Base-by-base conservation (phyloP, 2,888 invertebrate genomes). In the Oligia fasciuncula region DNA sequence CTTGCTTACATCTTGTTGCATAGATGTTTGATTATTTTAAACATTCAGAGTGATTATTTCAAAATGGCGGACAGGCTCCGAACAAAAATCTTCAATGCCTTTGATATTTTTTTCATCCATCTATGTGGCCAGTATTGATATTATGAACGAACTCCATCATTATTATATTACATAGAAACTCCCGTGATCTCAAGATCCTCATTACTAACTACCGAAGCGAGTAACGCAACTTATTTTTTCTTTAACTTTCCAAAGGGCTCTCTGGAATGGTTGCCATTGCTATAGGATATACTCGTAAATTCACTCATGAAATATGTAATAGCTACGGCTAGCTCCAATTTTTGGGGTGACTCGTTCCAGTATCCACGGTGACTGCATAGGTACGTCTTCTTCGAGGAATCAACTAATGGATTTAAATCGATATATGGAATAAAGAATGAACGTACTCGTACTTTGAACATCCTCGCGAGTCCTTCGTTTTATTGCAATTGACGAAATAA, bases 251-350 rank as follows among this genome's bases (percentile, higher is more conserved):
- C 54, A 77, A 70, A 71, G 77, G 73, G 29, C 77, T 76, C 73
- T 76, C n/a, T 67, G 82, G 79, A 51, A 80, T 66, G 73, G 76
- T 85, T 70, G 71, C 72, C 67, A 79, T 79, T 71, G 75, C 73
- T 70, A 63, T 51, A 73, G 29, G 70, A 81, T 81, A 86, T 75
- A 29, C 29, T 29, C 29, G 29, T 29, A 89, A 83, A 84, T 87
- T 80, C 73, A 73, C 85, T 89, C 89, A 88, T 89, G 89, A 87
- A 89, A 89, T 89, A 89, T 86, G 88, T 87, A 89, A 85, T 78
- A 85, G 87, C 79, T 66, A 29, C 76, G 73, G 76, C 68, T 76
- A 81, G 75, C 77, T 79, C 65, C 68, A 83, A 82, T 89, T 83
- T 89, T 87, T 70, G 77, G 83, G 81, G 73, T 73, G 81, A 77